phyloP scores from a whole-genome alignment of 2,888 invertebrate genomes.

The Drosophila vallismaia region DNA sequence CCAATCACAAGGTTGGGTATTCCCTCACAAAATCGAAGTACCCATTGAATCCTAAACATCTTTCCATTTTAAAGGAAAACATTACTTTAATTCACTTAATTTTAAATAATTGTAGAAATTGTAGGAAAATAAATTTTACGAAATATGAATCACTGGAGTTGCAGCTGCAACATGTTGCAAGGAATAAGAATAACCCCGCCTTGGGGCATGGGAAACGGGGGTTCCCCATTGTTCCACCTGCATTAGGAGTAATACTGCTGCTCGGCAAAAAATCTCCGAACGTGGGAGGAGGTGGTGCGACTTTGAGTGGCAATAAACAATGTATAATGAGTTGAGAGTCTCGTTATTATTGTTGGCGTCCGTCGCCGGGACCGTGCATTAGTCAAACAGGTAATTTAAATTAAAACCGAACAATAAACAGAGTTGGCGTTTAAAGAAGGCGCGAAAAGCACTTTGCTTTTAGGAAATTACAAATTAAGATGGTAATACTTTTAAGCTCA shows the following conservation, averaged over 20 bases:
- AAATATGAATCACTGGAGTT: neutral
- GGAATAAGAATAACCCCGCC: neutral
- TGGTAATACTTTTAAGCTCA: constrained; percentile 3
- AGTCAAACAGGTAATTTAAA: constrained; percentile 76
- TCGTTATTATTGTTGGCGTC: constrained; percentile 51
- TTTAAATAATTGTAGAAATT: no score
- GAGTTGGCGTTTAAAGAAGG: constrained; percentile 9
- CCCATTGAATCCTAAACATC: neutral
- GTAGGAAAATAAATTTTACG: no score
- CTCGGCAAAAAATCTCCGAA: constrained; percentile 39
- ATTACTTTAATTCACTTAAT: no score
- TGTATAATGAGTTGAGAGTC: constrained; percentile 54
- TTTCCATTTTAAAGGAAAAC: no score
- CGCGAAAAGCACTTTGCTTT: constrained; percentile 25
- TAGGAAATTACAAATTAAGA: constrained; percentile 37
- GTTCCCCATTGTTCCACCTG: constrained; percentile 62
- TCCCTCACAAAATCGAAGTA: constrained; percentile 3
- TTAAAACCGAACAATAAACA: constrained; percentile 62
- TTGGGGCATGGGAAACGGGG: constrained; percentile 1
- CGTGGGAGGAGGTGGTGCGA: constrained; percentile 14
- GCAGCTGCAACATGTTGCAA: constrained; percentile 5
- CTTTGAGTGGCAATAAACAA: constrained; percentile 76
- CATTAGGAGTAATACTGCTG: constrained; percentile 61
- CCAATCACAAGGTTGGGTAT: neutral
- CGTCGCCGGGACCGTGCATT: constrained; percentile 60